A percentile compares a stretch with the other conserved stretches of the same genome.
phyloP scores from a whole-genome alignment of 2,113 vertebrate genomes.

The Heterochromis multidens region DNA sequence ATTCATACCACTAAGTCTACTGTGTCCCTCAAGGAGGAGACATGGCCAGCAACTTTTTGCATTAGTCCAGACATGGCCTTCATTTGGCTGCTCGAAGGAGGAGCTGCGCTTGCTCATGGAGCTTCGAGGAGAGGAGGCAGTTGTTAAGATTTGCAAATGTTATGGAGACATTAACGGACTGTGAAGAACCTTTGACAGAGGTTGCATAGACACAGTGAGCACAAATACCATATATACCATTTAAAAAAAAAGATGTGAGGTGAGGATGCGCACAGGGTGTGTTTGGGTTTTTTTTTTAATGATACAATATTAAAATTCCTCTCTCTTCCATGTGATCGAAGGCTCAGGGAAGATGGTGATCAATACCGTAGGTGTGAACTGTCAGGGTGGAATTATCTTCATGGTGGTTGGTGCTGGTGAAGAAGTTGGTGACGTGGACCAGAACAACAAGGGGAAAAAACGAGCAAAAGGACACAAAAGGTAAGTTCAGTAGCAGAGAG shows the following conservation, averaged over 20 bases:
- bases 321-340: constrained; percentile 89
- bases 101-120: constrained; percentile 93
- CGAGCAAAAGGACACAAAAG: constrained; percentile 59
- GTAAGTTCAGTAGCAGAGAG: constrained; percentile 25
- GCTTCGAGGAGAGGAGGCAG: constrained; percentile 84
- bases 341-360: constrained; percentile 95
- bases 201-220: neutral
- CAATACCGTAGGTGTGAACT: constrained; percentile 92
- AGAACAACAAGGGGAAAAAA: constrained; percentile 52
- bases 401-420: constrained; percentile 88
- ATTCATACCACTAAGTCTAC: constrained; percentile 37
- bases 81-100: constrained; percentile 84
- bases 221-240: neutral
- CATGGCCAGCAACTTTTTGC: constrained; percentile 91
- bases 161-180: constrained; percentile 89
- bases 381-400: constrained; percentile 96
- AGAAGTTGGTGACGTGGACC: constrained; percentile 18
- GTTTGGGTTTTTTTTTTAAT: neutral
- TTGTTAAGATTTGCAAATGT: constrained; percentile 84
- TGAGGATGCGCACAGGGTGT: neutral
- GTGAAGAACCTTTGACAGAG: constrained; percentile 54
- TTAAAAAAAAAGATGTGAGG: neutral
- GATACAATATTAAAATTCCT: neutral
- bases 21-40: constrained; percentile 66
- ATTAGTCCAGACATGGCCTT: constrained; percentile 83